A percentile compares a stretch with the other conserved stretches of the same genome.
Evolutionary conservation across 2,113 vertebrate genomes (phyloP).

Genomic region (Mormyrus lacerda): DNA sequence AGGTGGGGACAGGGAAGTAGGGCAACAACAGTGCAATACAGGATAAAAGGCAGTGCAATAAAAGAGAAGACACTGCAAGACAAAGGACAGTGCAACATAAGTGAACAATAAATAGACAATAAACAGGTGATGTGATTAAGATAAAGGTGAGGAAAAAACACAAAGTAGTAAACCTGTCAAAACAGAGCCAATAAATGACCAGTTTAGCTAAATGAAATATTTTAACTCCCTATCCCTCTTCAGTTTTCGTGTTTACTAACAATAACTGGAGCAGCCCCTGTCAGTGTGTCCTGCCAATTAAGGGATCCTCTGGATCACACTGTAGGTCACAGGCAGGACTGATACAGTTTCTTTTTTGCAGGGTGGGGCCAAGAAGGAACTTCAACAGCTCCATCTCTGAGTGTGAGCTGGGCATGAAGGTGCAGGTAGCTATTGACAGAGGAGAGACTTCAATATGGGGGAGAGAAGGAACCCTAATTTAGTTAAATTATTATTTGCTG

Average conservation of each 20-base stretch:
- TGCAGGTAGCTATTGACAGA: not conserved
- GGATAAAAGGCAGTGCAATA: not conserved
- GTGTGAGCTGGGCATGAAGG: not conserved
- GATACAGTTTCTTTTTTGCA: not conserved
- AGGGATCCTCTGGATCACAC: not conserved
- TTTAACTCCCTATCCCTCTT: not conserved
- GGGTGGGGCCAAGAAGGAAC: not conserved
- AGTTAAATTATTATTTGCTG: not conserved
- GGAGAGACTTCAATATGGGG: not conserved
- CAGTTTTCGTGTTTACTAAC: not conserved
- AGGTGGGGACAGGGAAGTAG: not conserved
- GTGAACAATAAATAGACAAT: not conserved
- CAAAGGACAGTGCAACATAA: not conserved
- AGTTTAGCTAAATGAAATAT: not conserved
- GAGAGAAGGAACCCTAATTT: not conserved
- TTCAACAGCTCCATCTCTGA: not conserved
- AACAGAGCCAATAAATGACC: not conserved
- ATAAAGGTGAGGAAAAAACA: not conserved
- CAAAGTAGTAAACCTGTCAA: not conserved
- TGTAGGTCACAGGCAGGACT: not conserved
- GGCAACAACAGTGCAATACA: not conserved
- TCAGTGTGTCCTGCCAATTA: not conserved
- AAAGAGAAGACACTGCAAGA: not conserved
- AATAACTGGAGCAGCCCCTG: not conserved
- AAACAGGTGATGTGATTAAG: not conserved